Base-by-base conservation (phyloP, 2,113 vertebrate species). In the Xiphias gladius region DNA sequence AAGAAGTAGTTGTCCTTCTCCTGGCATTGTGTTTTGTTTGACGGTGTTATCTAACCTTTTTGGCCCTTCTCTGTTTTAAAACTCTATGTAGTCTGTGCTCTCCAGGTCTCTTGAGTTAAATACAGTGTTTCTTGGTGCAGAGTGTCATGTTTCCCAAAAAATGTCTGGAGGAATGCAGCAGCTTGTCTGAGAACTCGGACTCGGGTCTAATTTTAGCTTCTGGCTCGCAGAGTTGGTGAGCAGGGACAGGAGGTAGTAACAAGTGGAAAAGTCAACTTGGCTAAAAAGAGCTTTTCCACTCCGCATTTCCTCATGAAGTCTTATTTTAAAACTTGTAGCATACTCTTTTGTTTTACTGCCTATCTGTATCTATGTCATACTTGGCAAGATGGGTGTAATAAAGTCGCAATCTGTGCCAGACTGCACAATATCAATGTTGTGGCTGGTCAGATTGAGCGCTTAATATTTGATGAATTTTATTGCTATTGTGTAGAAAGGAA, bases 171-270 rank as follows among this genome's bases (percentile, higher is more conserved):
- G 93, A 94, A 94, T 95, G 93, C 92, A 83, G 88, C 87, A 83
- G 90, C 94, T 92, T 92, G 90, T 95, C 92, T 91, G 92, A 92
- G 89, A 90, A 94, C 87, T 86, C 64, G 52, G 88, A 85, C 87
- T 75, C 74, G 41, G 80, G 83, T 94, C 94, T 95, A 94, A 95
- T 92, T 95, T 95, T 95, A 95, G 93, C 86, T 67, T 54, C 79
- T 91, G 86, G 89, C 89, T 93, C 91, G 88, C 81, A 70, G 88
- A 91, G 91, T 78, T 80, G 83, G 92, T 91, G 78, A 88, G 86
- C 90, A 91, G 83, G 83, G 88, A 93, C 93, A 86, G 86, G 83
- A 93, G 89, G 87, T 91, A 87, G 83, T 87, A 91, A 89, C 88
- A 81, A 91, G 84, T 90, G 87, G 88, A 88, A 91, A 92, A 93